Conservation (phyloP, 2,113 vertebrate genomes). For the Sapayoa aenigma region DNA sequence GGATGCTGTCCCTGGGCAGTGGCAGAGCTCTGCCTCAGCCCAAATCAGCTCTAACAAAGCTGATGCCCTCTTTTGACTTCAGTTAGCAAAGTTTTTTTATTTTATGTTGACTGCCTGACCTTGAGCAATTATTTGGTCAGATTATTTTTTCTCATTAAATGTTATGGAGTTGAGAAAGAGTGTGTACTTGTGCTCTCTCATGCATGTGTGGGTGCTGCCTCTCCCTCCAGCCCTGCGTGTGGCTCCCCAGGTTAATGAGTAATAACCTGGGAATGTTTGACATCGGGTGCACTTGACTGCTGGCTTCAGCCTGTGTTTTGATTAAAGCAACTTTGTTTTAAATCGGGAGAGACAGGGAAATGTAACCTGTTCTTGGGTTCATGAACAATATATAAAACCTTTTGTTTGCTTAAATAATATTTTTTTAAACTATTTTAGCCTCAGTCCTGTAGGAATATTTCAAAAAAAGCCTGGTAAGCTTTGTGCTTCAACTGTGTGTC, state of each 20-base stretch:
- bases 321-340: background rate
- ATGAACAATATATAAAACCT: background rate
- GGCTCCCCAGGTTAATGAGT: slow-evolving; percentile 65
- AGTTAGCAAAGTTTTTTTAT: background rate
- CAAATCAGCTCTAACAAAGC: background rate
- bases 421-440: background rate
- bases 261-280: slow-evolving; percentile 54
- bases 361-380: background rate
- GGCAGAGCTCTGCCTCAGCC: background rate
- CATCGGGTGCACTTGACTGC: background rate
- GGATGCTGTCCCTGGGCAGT: background rate
- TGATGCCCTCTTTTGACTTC: background rate
- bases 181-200: background rate
- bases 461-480: background rate
- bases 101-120: background rate
- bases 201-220: background rate
- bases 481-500: background rate
- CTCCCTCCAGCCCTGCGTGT: background rate
- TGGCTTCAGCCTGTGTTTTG: background rate
- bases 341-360: accelerated
- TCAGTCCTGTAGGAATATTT: background rate
- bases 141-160: background rate
- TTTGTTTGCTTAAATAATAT: background rate
- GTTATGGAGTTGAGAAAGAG: background rate
- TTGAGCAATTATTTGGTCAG: background rate